Conservation (phyloP, 2,113 vertebrate genomes). For the Coreoperca whiteheadi region DNA sequence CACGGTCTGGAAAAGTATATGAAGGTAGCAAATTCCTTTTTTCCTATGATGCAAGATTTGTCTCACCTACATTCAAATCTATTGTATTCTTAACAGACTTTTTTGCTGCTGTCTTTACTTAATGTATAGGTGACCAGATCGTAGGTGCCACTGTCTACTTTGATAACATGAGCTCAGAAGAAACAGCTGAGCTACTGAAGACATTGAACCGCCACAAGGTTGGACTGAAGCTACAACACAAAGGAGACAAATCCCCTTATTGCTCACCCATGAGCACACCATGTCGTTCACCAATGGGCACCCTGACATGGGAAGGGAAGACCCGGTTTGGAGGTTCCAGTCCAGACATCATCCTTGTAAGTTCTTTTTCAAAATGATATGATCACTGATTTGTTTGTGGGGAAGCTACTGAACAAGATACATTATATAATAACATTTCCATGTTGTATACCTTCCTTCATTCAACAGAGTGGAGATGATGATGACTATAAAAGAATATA, state of each 20-base stretch:
- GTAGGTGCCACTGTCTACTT: slow-evolving; percentile 97
- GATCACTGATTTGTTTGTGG: neutral
- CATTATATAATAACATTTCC: neutral
- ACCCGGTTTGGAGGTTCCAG: slow-evolving; percentile 79
- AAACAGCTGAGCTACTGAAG: slow-evolving; percentile 90
- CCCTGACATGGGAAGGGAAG: slow-evolving; percentile 83
- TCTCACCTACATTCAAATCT: neutral
- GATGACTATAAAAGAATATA: slow-evolving; percentile 95
- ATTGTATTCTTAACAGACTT: neutral
- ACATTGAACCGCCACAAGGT: slow-evolving; percentile 91
- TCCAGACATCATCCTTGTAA: slow-evolving; percentile 92
- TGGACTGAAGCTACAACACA: slow-evolving; percentile 93
- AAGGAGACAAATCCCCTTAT: slow-evolving; percentile 88
- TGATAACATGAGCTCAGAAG: slow-evolving; percentile 92
- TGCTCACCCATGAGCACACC: slow-evolving; percentile 87
- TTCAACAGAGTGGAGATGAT: slow-evolving; percentile 91
- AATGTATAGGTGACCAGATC: slow-evolving; percentile 91
- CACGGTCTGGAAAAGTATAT: slow-evolving; percentile 89
- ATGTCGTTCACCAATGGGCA: slow-evolving; percentile 85
- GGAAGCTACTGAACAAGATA: slow-evolving; percentile 16
- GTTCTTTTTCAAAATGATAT: slow-evolving; percentile 38
- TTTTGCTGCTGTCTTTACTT: neutral
- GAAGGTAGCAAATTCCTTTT: slow-evolving; percentile 85
- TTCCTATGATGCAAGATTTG: neutral
- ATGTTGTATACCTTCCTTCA: slow-evolving; percentile 16